These are phyloP conservation scores for Acrobasis consociella DNA, from an alignment of 2,888 invertebrate genomes.

Conservation along the genomic window DNA sequence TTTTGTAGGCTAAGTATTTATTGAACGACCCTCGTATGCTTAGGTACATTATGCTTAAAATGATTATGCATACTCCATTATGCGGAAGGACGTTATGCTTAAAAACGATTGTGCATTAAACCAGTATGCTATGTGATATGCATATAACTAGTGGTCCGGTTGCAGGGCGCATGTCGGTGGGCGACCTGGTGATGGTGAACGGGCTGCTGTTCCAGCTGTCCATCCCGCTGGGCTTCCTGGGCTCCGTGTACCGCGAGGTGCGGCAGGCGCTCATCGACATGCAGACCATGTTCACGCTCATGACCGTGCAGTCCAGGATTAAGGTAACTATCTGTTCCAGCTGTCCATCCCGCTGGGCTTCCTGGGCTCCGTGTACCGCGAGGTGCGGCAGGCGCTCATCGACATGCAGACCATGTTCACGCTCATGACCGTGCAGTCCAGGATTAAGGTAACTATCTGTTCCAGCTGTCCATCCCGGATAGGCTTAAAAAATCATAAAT, in stretches of 20 bases:
- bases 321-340: constrained; percentile 16
- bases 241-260: constrained; percentile 97
- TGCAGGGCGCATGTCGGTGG: constrained; percentile 96
- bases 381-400: constrained; percentile 96
- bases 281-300: constrained; percentile 99
- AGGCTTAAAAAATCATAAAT: too few species aligned
- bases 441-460: constrained; percentile 77
- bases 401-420: constrained; percentile 99
- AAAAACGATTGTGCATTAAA: too few species aligned
- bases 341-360: constrained; percentile 91
- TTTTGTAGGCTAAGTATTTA: too few species aligned
- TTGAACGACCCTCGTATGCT: too few species aligned
- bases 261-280: constrained; percentile 98
- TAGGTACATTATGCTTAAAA: too few species aligned
- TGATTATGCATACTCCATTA: too few species aligned
- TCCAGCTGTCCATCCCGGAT: too few species aligned
- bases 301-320: constrained; percentile 92
- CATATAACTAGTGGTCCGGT: neutral
- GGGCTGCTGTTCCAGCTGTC: constrained; percentile 98
- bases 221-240: constrained; percentile 97
- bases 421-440: constrained; percentile 93
- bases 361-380: constrained; percentile 98
- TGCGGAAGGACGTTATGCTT: too few species aligned
- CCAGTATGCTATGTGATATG: too few species aligned
- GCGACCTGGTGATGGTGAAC: constrained; percentile 99